Evolutionary conservation across 2,888 invertebrate species (phyloP), one percentile per base, ranked within the genome.

Genomic region (Sericinus montela): DNA sequence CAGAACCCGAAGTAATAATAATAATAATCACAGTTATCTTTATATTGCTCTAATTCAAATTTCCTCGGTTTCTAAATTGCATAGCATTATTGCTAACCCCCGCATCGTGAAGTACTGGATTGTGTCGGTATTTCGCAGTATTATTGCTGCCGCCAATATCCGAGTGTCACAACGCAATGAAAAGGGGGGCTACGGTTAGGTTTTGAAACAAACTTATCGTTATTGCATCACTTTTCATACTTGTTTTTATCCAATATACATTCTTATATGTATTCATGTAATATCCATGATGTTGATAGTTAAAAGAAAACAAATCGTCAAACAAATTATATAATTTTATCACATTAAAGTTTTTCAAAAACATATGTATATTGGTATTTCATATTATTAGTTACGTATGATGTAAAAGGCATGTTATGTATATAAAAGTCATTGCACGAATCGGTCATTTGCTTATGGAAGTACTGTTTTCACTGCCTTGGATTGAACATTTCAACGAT

Each of bases 401-500:
- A 29, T 29, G n/a, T 10, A n/a, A 29, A 9, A 10, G 10, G n/a
- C 9, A 4, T 9, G 1, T 10, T 7, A n/a, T n/a, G 10, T 29
- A 4, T 38, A 9, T 30, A 30, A n/a, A 42, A 23, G 11, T 54
- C 53, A 59, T 65, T 71, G 70, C 71, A 65, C 64, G 61, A 53
- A 63, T 65, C 61, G 61, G 52, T 46, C 48, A 28, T 14, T 30
- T 39, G 51, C 60, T 80, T 76, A 70, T 67, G 67, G 65, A 76
- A 16, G 19, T 38, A 32, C 40, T 42, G 39, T 46, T 51, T 43
- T 47, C 38, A 39, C 39, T 35, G n/a, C 11, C 58, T 70, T 65
- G 60, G 59, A 63, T 60, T 58, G 68, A 75, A 71, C 76, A 63
- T 77, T 80, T 5, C 71, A 73, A 72, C 65, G 69, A 61, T 72